Evolutionary conservation across 2,888 invertebrate genomes (phyloP), one percentile per base, ranked within the genome.

Genomic region (Lasioglossum zephyrum): DNA sequence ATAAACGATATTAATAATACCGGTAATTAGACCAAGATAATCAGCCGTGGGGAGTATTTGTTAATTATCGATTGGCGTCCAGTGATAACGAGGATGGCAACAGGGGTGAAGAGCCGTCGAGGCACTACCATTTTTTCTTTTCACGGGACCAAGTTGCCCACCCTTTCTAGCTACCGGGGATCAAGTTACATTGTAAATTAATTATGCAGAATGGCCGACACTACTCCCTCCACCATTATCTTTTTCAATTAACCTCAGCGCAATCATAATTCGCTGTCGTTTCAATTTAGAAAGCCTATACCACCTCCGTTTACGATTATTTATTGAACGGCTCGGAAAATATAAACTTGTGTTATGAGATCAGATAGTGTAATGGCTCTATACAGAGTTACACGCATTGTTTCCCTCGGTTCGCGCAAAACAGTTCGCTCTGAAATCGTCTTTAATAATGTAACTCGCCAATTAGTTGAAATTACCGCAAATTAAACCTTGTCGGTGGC

Each of bases 1-100:
- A 89, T 85, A 89, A 88, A 81, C 91, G 81, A 79, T 90, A 90
- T 89, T 89, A 90, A 89, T 90, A 90, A 89, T 84, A 80, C 74
- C 76, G 73, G 89, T 79, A 88, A 89, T 89, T 89, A 87, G 87
- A 80, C 87, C 91, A 87, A 78, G 89, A 87, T 90, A 82, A 81
- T 85, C 79, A 81, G 39, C 57, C 72, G 53, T 53, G 53, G 16
- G 72, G 79, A 72, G 87, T 81, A 84, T 87, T 87, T 87, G 87
- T 84, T 87, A 87, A 87, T 87, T 81, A 84, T 87, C 87, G 87
- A 87, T 79, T 81, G 81, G 77, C 80, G 81, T 81, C 87, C 77
- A 13, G 16, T 53, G 81, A 83, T 87, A 87, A 82, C 76, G 66
- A 41, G 49, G 36, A 69, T 49, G n/a, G 44, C 13, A n/a, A 60